Base-by-base conservation (phyloP, 2,797 vertebrate species). In the Numenius phaeopus region DNA sequence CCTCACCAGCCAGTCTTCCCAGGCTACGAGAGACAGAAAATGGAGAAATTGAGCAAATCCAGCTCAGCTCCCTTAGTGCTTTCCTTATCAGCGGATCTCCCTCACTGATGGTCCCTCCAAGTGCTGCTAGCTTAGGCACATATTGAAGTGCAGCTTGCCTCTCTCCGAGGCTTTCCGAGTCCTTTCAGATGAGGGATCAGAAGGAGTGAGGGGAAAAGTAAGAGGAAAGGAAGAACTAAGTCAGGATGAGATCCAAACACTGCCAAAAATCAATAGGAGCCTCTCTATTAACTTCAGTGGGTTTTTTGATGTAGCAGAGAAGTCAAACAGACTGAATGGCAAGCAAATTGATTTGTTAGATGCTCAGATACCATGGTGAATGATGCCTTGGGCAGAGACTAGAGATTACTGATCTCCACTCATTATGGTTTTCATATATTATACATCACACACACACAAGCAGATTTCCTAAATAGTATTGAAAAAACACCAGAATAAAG, bases 281-380 rank as follows among this genome's bases (percentile, higher is more conserved):
- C 54, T 73, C 81, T 92, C 62, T 55, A 30, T 78, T 58, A 79
- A 80, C 73, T 90, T 58, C 66, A 70, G 77, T 21, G 50, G 42
- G 39, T 0, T 94, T 95, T 66, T 66, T 82, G 83, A 82, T 90
- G 72, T 23, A 81, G 76, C 61, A 37, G 58, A 42, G 69, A 72
- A 84, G 83, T 57, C 83, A 86, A 88, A 94, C 1, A 83, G 79
- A 32, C 64, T 40, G 89, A 94, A 72, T 22, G 82, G 87, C 69
- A 88, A 94, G 72, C 49, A 75, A 81, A 96, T 96, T 23, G 29
- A 94, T 94, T 34, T 81, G 64, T 50, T 26, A 72, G 95, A 90
- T 82, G 77, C 77, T 84, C 85, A 86, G 76, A 93, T 52, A 82
- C 34, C 82, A 71, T 17, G 10, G 61, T 69, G 91, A 92, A 50